These are phyloP conservation scores for Shinisaurus crocodilurus DNA, from an alignment of 2,113 vertebrate genomes.

Conservation along the genomic window DNA sequence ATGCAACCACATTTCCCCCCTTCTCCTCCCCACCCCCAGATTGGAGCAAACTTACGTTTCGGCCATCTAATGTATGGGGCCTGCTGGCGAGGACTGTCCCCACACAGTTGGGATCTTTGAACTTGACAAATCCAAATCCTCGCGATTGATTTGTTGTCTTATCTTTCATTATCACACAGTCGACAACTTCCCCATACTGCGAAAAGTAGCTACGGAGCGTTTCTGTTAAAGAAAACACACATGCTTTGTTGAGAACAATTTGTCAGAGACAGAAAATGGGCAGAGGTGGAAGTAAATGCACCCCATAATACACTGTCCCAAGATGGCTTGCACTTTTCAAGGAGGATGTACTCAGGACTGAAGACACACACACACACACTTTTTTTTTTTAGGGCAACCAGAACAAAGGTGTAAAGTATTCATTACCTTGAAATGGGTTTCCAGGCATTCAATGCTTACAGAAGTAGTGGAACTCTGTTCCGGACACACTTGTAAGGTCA, in stretches of 20 bases:
- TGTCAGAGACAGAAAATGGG: not conserved
- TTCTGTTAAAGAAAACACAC: conserved; percentile 80
- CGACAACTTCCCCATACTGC: conserved; percentile 98
- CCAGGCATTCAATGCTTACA: not conserved
- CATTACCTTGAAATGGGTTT: not conserved
- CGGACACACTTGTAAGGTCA: not conserved
- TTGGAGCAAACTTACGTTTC: conserved; percentile 88
- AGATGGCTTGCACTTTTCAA: not conserved
- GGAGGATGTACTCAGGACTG: not conserved
- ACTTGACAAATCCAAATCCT: conserved; percentile 99
- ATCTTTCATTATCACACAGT: conserved; percentile 99
- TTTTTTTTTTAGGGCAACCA: not conserved
- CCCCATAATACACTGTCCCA: not conserved
- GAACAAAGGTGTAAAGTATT: accelerated
- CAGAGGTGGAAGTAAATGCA: not conserved
- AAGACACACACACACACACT: conserved; percentile 3
- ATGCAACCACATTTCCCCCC: not conserved
- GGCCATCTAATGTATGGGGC: conserved; percentile 96
- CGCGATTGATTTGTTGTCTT: conserved; percentile 99
- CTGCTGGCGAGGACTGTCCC: conserved; percentile 97
- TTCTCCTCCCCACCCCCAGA: not conserved
- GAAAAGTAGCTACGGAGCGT: conserved; percentile 98
- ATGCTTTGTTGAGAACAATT: conserved; percentile 41
- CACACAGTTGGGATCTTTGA: conserved; percentile 99
- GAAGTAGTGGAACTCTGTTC: not conserved